These are phyloP conservation scores for Sialis lutaria DNA, from an alignment of 2,888 invertebrate species.

Conservation along the genomic window DNA sequence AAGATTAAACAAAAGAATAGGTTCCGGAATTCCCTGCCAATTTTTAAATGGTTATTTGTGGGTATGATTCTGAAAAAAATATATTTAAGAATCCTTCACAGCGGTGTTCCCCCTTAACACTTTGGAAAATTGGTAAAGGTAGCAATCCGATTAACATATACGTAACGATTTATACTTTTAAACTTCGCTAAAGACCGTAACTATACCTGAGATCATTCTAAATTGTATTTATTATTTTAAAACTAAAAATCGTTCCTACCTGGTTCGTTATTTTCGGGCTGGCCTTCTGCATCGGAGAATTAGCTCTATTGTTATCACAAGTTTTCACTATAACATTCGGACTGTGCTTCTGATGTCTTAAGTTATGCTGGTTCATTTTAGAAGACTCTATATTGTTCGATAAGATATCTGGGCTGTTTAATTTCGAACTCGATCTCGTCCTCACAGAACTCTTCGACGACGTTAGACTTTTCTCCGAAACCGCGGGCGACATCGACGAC, in stretches of 20 bases:
- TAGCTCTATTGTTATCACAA: slow-evolving; percentile 20
- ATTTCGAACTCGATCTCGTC: slow-evolving; percentile 43
- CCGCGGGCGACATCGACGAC: slow-evolving; percentile 24
- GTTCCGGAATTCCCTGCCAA: no score
- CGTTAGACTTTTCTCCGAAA: slow-evolving; percentile 24
- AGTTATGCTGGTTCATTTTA: slow-evolving; percentile 20
- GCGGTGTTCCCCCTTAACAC: no score
- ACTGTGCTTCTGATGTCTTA: slow-evolving; percentile 29
- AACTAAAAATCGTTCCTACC: neutral
- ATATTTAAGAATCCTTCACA: no score
- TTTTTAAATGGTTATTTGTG: no score
- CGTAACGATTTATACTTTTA: no score
- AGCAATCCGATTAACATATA: no score
- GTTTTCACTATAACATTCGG: slow-evolving; percentile 21
- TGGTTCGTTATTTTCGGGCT: slow-evolving; percentile 19
- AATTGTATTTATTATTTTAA: slow-evolving; percentile 5
- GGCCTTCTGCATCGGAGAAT: slow-evolving; percentile 27
- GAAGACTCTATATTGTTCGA: slow-evolving; percentile 4
- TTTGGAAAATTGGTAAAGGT: no score
- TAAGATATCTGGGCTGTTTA: slow-evolving; percentile 39
- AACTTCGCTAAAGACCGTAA: slow-evolving; percentile 9
- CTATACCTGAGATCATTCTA: no score
- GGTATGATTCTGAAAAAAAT: no score
- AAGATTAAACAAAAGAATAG: no score
- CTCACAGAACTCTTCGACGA: slow-evolving; percentile 32